Evolutionary conservation across 2,888 invertebrate genomes (phyloP).

Genomic region (Drosophila quinaria): DNA sequence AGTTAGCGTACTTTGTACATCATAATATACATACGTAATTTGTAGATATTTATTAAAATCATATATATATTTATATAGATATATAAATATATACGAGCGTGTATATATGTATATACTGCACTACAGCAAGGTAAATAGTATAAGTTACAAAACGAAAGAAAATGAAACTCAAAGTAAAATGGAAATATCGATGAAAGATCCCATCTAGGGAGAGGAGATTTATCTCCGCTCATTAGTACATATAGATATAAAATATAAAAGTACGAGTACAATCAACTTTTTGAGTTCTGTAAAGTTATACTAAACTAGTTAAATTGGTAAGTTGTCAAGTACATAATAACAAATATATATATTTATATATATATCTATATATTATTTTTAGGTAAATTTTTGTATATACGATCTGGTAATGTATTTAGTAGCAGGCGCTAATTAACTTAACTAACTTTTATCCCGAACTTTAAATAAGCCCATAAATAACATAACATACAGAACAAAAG

Average conservation of each 20-base stretch:
- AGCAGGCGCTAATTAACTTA: slow-evolving; percentile 30
- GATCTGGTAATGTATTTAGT: slow-evolving; percentile 21
- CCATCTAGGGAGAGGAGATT: not conserved
- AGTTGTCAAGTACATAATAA: not conserved
- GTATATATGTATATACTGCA: slow-evolving; percentile 52
- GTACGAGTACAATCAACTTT: not conserved
- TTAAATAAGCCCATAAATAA: slow-evolving; percentile 21
- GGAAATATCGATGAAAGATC: not conserved
- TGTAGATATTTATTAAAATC: slow-evolving; percentile 48
- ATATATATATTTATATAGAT: slow-evolving; percentile 32
- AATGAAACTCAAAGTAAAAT: slow-evolving; percentile 8
- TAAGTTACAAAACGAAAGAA: slow-evolving; percentile 1
- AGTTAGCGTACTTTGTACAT: slow-evolving; percentile 65
- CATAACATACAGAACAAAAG: slow-evolving; percentile 29
- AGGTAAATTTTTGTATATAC: slow-evolving; percentile 24
- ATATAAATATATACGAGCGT: slow-evolving; percentile 32
- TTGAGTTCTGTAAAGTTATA: slow-evolving; percentile 16
- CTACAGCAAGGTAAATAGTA: slow-evolving; percentile 73
- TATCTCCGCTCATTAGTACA: not conserved
- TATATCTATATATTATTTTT: slow-evolving; percentile 16
- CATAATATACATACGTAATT: slow-evolving; percentile 64
- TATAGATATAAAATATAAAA: not conserved
- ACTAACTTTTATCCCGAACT: slow-evolving; percentile 23
- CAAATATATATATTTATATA: slow-evolving; percentile 4
- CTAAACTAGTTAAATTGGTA: slow-evolving; percentile 27